These are phyloP conservation scores for Coenonympha glycerion DNA, from an alignment of 2,888 invertebrate species.

Conservation along the genomic window DNA sequence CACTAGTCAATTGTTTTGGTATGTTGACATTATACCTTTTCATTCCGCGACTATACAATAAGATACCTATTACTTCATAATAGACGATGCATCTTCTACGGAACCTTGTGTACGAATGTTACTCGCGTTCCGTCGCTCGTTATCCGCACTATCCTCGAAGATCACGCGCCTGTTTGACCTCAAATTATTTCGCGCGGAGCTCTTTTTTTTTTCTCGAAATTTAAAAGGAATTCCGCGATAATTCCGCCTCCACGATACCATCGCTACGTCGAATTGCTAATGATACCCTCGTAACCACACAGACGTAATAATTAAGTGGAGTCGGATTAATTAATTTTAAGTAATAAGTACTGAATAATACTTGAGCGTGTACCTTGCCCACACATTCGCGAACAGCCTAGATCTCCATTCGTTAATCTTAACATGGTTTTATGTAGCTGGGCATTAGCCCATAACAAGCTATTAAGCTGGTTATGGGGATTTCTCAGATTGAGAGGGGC, in stretches of 20 bases:
- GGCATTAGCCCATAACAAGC: no score
- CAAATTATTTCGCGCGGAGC: conserved; percentile 62
- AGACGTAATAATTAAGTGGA: conserved; percentile 46
- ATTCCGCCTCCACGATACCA: conserved; percentile 45
- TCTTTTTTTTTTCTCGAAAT: conserved; percentile 56
- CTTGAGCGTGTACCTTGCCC: neutral
- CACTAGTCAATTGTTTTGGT: no score
- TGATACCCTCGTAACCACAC: conserved; percentile 45
- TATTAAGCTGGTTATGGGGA: no score
- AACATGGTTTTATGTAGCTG: no score
- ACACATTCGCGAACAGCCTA: no score
- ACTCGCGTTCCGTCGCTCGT: conserved; percentile 10
- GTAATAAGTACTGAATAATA: neutral
- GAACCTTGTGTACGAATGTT: neutral
- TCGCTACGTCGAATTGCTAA: conserved; percentile 62
- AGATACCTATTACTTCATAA: no score
- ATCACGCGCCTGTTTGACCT: conserved; percentile 47
- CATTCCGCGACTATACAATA: no score
- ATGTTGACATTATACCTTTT: no score
- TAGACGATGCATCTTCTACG: neutral
- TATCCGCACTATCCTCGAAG: conserved; percentile 21
- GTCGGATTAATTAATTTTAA: conserved; percentile 6
- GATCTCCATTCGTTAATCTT: no score
- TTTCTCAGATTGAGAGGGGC: no score
- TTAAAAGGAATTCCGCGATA: conserved; percentile 61